phyloP scores from a whole-genome alignment of 2,888 invertebrate genomes.

The Scaptomyza tumidula region DNA sequence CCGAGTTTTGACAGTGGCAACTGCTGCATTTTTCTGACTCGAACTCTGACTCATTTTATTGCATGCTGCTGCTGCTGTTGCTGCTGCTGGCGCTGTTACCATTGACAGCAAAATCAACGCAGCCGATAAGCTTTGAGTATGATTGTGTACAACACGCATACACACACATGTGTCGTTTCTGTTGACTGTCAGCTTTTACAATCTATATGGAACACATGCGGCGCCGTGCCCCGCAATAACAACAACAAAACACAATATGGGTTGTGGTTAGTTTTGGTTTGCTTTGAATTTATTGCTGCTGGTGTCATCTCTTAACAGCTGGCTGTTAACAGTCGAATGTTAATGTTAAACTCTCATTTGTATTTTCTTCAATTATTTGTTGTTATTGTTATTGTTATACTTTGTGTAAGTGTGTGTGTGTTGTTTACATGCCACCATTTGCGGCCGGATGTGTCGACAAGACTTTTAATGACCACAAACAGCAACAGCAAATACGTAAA shows the following conservation, averaged over 20 bases:
- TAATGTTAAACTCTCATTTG: constrained; percentile 26
- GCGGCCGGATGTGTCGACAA: constrained; percentile 65
- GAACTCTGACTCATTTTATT: constrained; percentile 61
- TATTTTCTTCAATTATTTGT: constrained; percentile 36
- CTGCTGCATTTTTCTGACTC: constrained; percentile 50
- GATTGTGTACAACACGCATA: constrained; percentile 25
- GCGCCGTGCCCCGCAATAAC: constrained; percentile 16
- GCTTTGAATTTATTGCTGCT: constrained; percentile 27
- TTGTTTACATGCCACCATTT: constrained; percentile 67
- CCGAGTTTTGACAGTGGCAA: constrained; percentile 48
- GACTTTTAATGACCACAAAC: constrained; percentile 69
- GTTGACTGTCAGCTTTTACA: constrained; percentile 51
- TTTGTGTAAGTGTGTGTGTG: constrained; percentile 60
- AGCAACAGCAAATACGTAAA: constrained; percentile 36
- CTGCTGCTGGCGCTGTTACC: constrained; percentile 31
- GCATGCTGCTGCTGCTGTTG: constrained; percentile 32
- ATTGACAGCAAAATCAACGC: constrained; percentile 44
- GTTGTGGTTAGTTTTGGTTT: constrained; percentile 19
- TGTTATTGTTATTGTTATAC: constrained; percentile 39
- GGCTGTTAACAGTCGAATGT: constrained; percentile 56
- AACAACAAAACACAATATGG: constrained; percentile 8
- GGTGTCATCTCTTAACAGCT: constrained; percentile 38
- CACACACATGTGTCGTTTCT: constrained; percentile 4
- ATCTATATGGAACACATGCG: constrained; percentile 69
- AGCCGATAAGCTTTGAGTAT: constrained; percentile 64